Conservation (phyloP, 2,888 invertebrate genomes). For the Trachelus stipa region DNA sequence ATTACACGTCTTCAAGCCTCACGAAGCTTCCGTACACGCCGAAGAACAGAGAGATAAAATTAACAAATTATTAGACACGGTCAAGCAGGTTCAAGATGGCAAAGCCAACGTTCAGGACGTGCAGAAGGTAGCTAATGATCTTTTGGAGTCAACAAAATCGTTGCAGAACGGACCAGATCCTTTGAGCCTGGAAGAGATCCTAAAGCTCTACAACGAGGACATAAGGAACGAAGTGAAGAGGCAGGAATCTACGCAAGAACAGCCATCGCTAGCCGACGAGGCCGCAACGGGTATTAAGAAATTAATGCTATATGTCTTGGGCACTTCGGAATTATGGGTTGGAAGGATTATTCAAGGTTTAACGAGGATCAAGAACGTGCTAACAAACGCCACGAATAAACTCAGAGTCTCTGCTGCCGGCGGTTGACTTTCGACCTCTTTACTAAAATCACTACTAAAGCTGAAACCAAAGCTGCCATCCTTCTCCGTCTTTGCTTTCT, state of each 20-base stretch:
- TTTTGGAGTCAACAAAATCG: conserved; percentile 50
- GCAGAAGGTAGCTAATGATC: conserved; percentile 49
- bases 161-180: conserved; percentile 60
- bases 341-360: conserved; percentile 48
- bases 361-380: conserved; percentile 42
- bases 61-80: conserved; percentile 61
- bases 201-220: conserved; percentile 54
- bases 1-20: conserved; percentile 64
- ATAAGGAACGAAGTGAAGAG: conserved; percentile 63
- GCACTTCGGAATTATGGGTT: conserved; percentile 48
- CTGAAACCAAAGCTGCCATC: background rate
- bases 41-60: conserved; percentile 69
- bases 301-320: conserved; percentile 52
- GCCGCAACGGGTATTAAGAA: conserved; percentile 56
- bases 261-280: conserved; percentile 28
- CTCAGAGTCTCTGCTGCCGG: conserved; percentile 34
- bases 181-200: conserved; percentile 56
- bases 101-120: conserved; percentile 52
- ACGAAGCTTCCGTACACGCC: conserved; percentile 50
- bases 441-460: background rate
- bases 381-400: conserved; percentile 43
- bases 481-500: background rate
- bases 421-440: conserved; percentile 25
- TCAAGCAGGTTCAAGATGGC: conserved; percentile 59
- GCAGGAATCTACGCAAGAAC: conserved; percentile 42